phyloP scores from a whole-genome alignment of 2,888 invertebrate species.

The Galeruca laticollis region DNA sequence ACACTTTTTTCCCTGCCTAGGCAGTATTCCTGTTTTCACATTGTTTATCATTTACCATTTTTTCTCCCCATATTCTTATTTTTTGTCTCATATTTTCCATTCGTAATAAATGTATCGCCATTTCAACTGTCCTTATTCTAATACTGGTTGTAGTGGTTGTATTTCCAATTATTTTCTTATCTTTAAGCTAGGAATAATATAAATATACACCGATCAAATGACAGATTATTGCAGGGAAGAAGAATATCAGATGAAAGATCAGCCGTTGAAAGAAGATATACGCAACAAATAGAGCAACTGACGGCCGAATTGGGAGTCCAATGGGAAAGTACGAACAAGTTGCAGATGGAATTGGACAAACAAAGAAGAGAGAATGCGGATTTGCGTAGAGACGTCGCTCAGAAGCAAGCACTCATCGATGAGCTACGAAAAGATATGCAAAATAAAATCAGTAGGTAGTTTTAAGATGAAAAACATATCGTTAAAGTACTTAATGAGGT shows the following conservation, averaged over 20 bases:
- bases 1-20: too few relatives aligned
- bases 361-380: constrained; percentile 83
- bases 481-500: too few relatives aligned
- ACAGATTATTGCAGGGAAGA: constrained; percentile 62
- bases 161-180: neutral
- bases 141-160: too few relatives aligned
- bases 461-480: too few relatives aligned
- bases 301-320: constrained; percentile 83
- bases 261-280: constrained; percentile 79
- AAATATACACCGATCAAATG: neutral
- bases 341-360: constrained; percentile 83
- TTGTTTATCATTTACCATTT: too few relatives aligned
- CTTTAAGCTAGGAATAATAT: neutral
- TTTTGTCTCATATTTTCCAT: too few relatives aligned
- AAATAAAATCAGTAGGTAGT: constrained; percentile 75
- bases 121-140: too few relatives aligned
- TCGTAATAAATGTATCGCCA: too few relatives aligned
- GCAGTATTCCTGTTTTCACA: too few relatives aligned
- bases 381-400: constrained; percentile 80
- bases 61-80: too few relatives aligned
- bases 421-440: constrained; percentile 85
- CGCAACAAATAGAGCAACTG: constrained; percentile 80
- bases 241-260: constrained; percentile 79
- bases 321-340: constrained; percentile 83
- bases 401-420: constrained; percentile 81